Evolutionary conservation across 1,140 invertebrate genomes (phyloP), one percentile per base, ranked within the genome.

Genomic region (Bombus difficillimus): DNA sequence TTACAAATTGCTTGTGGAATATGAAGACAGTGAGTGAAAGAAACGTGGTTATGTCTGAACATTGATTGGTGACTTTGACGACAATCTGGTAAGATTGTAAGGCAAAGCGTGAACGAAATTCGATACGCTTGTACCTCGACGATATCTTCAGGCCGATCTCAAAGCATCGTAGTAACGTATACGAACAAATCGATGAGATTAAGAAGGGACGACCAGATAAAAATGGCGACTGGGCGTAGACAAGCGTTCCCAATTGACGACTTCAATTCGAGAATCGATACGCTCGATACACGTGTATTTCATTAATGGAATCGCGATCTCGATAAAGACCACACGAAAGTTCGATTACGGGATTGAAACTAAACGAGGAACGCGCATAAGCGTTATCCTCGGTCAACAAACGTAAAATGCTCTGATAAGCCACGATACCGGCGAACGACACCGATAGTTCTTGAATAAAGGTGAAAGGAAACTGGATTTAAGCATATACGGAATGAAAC

Each of bases 401-500:
- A 64, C 22, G 81, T 62, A 73, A 76, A 77, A 76, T 73, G 62
- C 59, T 34, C 81, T 76, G 81, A 83, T 83, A 83, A 83, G 74
- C 73, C 34, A 18, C 73, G 73, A 57, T 47, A 75, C 71, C 37
- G 72, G 76, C 79, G 39, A 89, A 57, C 80, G 76, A 83, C 88
- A 72, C 74, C 83, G 79, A 80, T 72, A 64, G 71, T 85, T 88
- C 88, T 87, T 69, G 41, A 43, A 68, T 75, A 79, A 89, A 89
- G 88, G 88, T 90, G 88, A 90, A 90, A 90, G 88, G 88, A 76
- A 87, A 89, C 85, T 81, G 69, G 80, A 86, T 86, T 86, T 81
- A 84, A 86, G 88, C 77, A 74, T 86, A 72, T 57, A 83, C 41
- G 68, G 85, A 84, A 89, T 39, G 76, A 64, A 90, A 90, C 88